Base-by-base conservation (phyloP, 2,888 invertebrate genomes). In the Tachystola acroxantha region DNA sequence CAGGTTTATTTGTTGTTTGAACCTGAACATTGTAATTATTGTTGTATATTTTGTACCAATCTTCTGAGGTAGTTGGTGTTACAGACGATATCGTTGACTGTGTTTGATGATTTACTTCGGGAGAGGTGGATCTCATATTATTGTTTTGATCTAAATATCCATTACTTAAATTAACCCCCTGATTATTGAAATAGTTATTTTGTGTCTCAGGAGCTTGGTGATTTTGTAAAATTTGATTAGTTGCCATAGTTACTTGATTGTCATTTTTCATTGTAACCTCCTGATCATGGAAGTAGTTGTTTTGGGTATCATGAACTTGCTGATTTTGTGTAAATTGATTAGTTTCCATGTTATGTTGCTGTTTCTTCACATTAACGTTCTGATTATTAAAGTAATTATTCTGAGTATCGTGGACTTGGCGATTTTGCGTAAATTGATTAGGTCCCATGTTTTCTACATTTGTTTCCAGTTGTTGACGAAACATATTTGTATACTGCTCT, bases 401-500 rank as follows among this genome's bases (percentile, higher is more conserved):
- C n/a, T 24, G 24, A 24, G 7, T 24, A 24, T 24, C 40, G 38
- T 40, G 49, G 6, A 11, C 27, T 32, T 34, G 13, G 6, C 29
- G 13, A 26, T 7, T 10, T 32, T 37, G 38, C 9, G 19, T 20
- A 19, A 22, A 25, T 11, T 41, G 36, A 32, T 22, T 20, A 26
- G 14, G 9, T 14, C 7, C 32, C 10, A 26, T 10, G n/a, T 34
- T 32, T 34, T 50, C 53, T 16, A 40, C 40, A 28, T 55, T 64
- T 2, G 69, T 48, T 36, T 64, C 56, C 36, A 81, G 37, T 45
- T 80, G 67, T 32, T 71, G 61, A 36, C 69, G 64, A 33, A 85
- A 65, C 69, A 84, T 76, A 44, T 68, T 70, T 12, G 71, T 71
- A 33, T 86, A 86, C 37, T 86, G 77, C 34, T 79, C 76, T 27